Evolutionary conservation across 2,888 invertebrate genomes (phyloP).

Genomic region (Steinernema carpocapsae): DNA sequence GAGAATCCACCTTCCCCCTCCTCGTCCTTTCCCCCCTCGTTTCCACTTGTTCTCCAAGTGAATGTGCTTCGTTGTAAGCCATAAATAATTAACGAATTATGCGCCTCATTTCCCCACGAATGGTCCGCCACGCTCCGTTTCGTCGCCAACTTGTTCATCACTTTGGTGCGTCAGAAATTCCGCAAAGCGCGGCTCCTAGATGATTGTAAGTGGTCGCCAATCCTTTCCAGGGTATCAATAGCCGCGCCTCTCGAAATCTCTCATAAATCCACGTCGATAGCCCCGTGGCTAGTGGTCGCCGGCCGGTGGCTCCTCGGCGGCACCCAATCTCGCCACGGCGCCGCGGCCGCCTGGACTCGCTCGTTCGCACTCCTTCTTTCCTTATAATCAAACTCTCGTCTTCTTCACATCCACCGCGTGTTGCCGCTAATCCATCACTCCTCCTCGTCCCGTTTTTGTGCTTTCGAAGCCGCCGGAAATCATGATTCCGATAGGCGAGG

Average conservation of each 20-base stretch:
- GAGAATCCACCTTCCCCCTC: not conserved
- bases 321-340: slow-evolving; percentile 25
- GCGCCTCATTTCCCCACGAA: not conserved
- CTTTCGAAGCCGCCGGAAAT: not conserved
- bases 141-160: too few relatives aligned
- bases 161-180: not conserved
- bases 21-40: not conserved
- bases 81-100: slow-evolving; percentile 27
- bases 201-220: slow-evolving; percentile 6
- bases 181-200: not conserved
- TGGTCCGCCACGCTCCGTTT: not conserved
- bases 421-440: not conserved
- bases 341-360: not conserved
- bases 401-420: not conserved
- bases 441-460: not conserved
- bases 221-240: not conserved
- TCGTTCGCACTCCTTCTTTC: not conserved
- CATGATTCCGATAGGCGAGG: slow-evolving; percentile 27
- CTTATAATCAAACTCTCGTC: slow-evolving; percentile 13
- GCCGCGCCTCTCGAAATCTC: slow-evolving; percentile 4
- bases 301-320: not conserved
- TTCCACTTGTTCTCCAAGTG: slow-evolving; percentile 18
- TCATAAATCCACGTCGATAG: slow-evolving; percentile 19
- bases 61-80: slow-evolving; percentile 29
- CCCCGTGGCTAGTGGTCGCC: not conserved